Conservation (phyloP, 2,113 vertebrate species). For the Ailurus styani region DNA sequence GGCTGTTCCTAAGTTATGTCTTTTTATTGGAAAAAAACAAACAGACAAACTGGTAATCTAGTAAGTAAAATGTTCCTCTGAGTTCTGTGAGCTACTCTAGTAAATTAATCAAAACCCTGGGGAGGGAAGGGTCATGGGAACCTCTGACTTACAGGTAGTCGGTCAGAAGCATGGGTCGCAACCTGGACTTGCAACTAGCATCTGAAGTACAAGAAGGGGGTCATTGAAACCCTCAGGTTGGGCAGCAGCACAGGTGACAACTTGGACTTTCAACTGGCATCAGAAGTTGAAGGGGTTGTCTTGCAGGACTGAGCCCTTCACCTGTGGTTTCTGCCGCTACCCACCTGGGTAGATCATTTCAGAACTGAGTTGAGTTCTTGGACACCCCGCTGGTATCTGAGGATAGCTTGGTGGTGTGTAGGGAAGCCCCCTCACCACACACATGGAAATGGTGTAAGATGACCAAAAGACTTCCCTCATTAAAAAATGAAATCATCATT, state of each 20-base stretch:
- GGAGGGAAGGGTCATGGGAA: background rate
- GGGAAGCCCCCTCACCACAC: background rate
- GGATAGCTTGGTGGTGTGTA: background rate
- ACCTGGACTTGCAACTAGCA: background rate
- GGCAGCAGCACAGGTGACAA: background rate
- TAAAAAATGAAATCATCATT: constrained; percentile 10
- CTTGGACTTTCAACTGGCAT: background rate
- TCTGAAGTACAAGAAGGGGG: background rate
- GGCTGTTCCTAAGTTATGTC: background rate
- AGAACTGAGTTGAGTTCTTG: background rate
- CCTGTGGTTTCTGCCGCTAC: background rate
- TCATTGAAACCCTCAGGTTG: background rate
- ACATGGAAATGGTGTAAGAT: background rate
- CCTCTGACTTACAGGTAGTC: background rate
- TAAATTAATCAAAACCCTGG: background rate
- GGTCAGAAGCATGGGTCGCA: background rate
- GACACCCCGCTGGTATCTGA: background rate
- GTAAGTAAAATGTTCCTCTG: background rate
- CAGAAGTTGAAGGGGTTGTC: background rate
- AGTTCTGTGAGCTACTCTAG: background rate
- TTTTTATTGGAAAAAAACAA: background rate
- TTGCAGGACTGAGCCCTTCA: background rate
- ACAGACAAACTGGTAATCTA: background rate
- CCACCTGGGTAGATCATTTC: background rate
- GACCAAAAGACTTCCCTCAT: background rate